phyloP scores from a whole-genome alignment of 2,888 invertebrate genomes.

The Mellilla xanthometata region DNA sequence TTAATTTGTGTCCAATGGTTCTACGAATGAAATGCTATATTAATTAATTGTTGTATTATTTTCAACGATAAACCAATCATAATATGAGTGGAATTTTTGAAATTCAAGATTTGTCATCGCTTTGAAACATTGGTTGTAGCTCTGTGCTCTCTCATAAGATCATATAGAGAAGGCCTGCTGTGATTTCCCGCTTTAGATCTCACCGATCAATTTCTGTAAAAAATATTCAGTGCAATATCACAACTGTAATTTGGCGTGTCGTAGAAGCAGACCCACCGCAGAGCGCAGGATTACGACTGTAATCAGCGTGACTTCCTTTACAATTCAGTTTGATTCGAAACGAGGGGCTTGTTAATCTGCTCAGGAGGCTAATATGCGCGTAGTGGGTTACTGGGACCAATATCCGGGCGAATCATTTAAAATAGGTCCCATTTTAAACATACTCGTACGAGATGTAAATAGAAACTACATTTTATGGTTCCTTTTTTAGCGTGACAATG shows the following conservation, averaged over 20 bases:
- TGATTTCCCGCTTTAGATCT: no score
- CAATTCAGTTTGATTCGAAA: conserved; percentile 48
- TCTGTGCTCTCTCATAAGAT: no score
- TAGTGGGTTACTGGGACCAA: conserved; percentile 23
- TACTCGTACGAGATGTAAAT: no score
- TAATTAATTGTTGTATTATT: conserved; percentile 48
- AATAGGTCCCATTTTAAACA: conserved; percentile 30
- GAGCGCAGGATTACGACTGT: conserved; percentile 44
- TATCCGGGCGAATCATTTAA: not conserved
- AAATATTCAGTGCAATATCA: not conserved
- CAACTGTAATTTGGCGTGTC: conserved; percentile 24
- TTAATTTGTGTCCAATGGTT: conserved; percentile 56
- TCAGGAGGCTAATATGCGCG: conserved; percentile 45
- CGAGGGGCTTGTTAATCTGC: conserved; percentile 55
- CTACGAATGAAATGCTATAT: conserved; percentile 56
- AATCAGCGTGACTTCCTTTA: conserved; percentile 53
- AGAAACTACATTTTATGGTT: no score
- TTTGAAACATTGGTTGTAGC: no score
- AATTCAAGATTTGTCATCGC: no score
- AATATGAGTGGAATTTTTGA: no score
- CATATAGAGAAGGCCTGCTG: no score
- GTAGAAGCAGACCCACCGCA: conserved; percentile 44
- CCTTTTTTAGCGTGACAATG: no score
- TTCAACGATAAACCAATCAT: conserved; percentile 19
- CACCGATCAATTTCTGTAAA: no score